Base-by-base conservation (phyloP, 2,888 invertebrate species). In the Epirrhoe alternata region DNA sequence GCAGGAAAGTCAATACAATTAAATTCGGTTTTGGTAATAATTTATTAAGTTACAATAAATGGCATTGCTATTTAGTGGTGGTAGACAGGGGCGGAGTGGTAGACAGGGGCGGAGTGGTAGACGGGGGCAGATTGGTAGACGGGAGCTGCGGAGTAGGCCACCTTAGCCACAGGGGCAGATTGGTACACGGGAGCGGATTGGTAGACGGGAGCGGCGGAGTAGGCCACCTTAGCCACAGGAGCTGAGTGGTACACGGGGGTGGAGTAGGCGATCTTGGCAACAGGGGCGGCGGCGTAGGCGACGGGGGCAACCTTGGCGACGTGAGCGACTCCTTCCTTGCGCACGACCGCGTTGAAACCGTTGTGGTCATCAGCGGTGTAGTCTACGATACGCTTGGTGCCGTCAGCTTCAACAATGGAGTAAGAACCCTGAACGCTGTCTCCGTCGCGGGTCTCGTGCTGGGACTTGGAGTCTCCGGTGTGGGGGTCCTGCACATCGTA, bases 341-440 rank as follows among this genome's bases (percentile, higher is more conserved):
- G 88, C 4, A 94, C 94, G 42, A 93, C 90, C 47, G 93, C 93
- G 78, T 93, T 93, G 84, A 94, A 94, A 52, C 94, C 93, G 66
- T 92, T 89, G 75, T 90, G 82, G 31, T 84, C 82, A 74, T 93
- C 94, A 53, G 93, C 92, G 63, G 89, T 90, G 84, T 94, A 94
- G 68, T 94, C 92, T 4, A 94, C 94, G 57, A 86, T 91, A 71
- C 94, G 89, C 79, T 85, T 88, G 76, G 86, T 89, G 72, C 94
- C 94, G 71, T 94, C 93, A 61, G 94, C 83, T 69, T 94, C 94
- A 45, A 86, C 84, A 8, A 94, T 83, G 59, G 92, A 92, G 85
- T 93, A 94, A 61, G 90, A 89, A 59, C 94, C 94, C 72, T 88
- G 87, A 17, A 94, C 94, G 45, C 88, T 86, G 72, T 93, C 92